phyloP scores from a whole-genome alignment of 2,113 vertebrate genomes.

The Sander vitreus region DNA sequence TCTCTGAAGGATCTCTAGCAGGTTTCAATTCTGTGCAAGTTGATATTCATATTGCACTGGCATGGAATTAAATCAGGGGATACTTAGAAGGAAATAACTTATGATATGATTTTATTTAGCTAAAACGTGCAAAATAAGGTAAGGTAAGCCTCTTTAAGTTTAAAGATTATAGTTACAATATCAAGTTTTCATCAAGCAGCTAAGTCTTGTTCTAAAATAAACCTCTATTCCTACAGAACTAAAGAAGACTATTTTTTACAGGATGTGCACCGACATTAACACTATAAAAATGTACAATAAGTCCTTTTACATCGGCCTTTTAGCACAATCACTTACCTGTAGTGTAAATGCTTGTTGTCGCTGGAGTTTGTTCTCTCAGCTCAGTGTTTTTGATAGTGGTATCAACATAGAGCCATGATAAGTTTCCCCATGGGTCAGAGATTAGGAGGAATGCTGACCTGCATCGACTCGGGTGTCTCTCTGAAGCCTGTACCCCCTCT shows the following conservation, averaged over 20 bases:
- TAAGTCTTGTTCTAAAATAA: not conserved
- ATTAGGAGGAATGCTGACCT: constrained; percentile 68
- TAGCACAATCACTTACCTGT: not conserved
- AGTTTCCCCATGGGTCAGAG: constrained; percentile 71
- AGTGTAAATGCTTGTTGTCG: constrained; percentile 35
- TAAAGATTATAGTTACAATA: not conserved
- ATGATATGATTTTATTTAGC: not conserved
- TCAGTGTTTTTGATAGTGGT: constrained; percentile 35
- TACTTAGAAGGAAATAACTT: not conserved
- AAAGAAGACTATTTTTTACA: not conserved
- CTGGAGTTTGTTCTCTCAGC: constrained; percentile 5
- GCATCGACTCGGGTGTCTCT: constrained; percentile 60
- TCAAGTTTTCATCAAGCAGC: not conserved
- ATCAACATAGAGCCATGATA: constrained; percentile 48
- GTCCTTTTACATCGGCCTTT: not conserved
- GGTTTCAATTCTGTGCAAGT: constrained; percentile 32
- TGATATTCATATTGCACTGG: not conserved
- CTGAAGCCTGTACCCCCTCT: constrained; percentile 48
- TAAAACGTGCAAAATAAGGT: not conserved
- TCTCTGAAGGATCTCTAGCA: not conserved
- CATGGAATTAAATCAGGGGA: not conserved
- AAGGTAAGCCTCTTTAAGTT: not conserved
- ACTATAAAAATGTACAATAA: not conserved
- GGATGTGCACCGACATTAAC: not conserved
- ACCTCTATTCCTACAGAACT: not conserved